phyloP scores from a whole-genome alignment of 2,888 invertebrate genomes.

The Aradus depressus region DNA sequence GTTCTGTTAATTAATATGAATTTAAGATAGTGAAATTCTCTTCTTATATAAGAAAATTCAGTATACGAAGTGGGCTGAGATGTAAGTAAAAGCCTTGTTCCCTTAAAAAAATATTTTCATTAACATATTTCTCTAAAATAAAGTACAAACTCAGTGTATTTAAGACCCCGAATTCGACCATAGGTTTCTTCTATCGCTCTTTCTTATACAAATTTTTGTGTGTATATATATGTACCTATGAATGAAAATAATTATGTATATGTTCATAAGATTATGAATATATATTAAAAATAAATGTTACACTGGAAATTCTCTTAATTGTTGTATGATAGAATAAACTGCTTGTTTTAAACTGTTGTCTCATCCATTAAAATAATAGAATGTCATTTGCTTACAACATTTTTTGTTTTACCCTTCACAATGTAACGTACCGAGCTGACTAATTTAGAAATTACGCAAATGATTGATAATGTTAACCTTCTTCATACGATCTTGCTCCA shows the following conservation, averaged over 20 bases:
- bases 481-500: no score
- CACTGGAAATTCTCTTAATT: constrained; percentile 27
- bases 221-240: constrained; percentile 28
- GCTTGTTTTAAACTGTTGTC: constrained; percentile 28
- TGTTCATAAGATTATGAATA: constrained; percentile 27
- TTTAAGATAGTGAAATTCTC: constrained; percentile 16
- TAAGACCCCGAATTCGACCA: constrained; percentile 25
- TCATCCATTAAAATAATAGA: constrained; percentile 27
- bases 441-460: no score
- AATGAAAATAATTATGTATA: constrained; percentile 26
- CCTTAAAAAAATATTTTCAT: constrained; percentile 24
- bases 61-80: constrained; percentile 27
- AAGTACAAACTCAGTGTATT: constrained; percentile 27
- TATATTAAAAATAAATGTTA: constrained; percentile 23
- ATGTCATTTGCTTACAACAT: constrained; percentile 23
- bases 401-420: constrained; percentile 7
- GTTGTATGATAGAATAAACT: constrained; percentile 28
- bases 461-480: no score
- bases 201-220: constrained; percentile 26
- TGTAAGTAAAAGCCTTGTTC: constrained; percentile 24
- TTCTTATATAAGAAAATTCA: constrained; percentile 16
- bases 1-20: constrained; percentile 16
- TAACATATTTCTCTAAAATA: constrained; percentile 25
- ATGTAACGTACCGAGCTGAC: no score
- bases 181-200: constrained; percentile 25